Conservation (phyloP, 2,797 vertebrate genomes). For the Hoplostethus mediterraneus region DNA sequence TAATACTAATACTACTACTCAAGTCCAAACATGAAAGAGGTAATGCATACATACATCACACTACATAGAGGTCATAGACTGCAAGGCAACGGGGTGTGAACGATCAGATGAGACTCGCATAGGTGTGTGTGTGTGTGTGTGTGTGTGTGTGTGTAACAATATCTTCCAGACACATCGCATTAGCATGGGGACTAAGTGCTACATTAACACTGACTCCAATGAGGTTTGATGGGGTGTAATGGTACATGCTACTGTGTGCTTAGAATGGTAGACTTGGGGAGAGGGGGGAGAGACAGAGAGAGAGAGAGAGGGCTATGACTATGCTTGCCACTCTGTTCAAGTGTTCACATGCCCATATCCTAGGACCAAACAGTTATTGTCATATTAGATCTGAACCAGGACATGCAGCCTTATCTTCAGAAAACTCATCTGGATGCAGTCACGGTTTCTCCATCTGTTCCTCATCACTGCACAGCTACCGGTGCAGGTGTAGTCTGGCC, state of each 20-base stretch:
- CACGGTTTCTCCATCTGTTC: conserved; percentile 59
- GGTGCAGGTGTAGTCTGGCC: conserved; percentile 34
- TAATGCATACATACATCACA: not conserved
- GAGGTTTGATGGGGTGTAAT: conserved; percentile 8
- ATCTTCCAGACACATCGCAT: conserved; percentile 16
- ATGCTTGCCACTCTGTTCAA: too few relatives aligned
- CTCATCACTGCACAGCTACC: conserved; percentile 42
- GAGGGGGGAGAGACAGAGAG: not conserved
- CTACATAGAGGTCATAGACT: not conserved
- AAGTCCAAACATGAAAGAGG: not conserved
- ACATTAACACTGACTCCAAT: conserved; percentile 22
- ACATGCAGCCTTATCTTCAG: conserved; percentile 35
- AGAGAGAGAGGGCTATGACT: not conserved
- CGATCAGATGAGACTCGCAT: not conserved
- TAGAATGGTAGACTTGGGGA: conserved; percentile 16
- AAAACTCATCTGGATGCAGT: conserved; percentile 50
- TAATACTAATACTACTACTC: not conserved
- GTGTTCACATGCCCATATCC: conserved; percentile 7
- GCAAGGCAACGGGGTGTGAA: not conserved
- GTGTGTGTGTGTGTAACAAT: not conserved
- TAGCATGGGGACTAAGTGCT: conserved; percentile 11
- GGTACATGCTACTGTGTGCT: conserved; percentile 4
- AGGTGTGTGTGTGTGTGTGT: not conserved
- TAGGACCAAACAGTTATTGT: conserved; percentile 28
- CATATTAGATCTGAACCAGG: conserved; percentile 27